Base-by-base conservation (phyloP, 2,797 vertebrate genomes). In the Enteromius thamalakanensis region DNA sequence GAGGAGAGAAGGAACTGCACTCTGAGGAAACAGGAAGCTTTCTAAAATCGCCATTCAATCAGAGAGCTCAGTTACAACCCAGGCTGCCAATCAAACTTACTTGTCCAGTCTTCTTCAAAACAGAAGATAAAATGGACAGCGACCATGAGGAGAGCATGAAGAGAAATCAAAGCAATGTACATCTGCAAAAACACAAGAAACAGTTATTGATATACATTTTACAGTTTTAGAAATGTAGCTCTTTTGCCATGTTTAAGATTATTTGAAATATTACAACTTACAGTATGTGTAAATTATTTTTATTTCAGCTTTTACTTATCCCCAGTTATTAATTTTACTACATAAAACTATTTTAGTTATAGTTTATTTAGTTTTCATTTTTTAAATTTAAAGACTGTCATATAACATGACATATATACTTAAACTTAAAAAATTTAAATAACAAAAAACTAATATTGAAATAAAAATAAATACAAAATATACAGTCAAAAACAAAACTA, bases 131-230 rank as follows among this genome's bases (percentile, higher is more conserved):
- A 99, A 90, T 99, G 98, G 90, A 99, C 94, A 85, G 96, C 96
- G 90, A 96, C 97, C 98, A 99, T 95, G 89, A 96, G 71, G 72
- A 99, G 94, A 37, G 97, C 92, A 86, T 99, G 98, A 89, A 98
- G 90, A 80, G 98, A 99, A 90, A 99, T 97, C 91, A 99, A 94
- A 85, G 98, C 95, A 92, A 99, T 98, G 95, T 99, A 99, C 98
- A 99, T 98, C 98, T 99, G 95, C 1, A 79, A 21, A 83, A 2
- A 77, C 1, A 76, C 29, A 29, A 62, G 11, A 68, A 6, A 81
- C 12, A 37, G 0, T 51, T 14, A 76, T 45, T 37, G 34, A 51
- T 53, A 8, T 3, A 15, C 19, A 2, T 26, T 64, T 32, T 17
- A 32, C 32, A 47, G 45, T 78, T 60, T 60, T 60, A 26, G 55